These are phyloP conservation scores for Myotis myotis DNA, from an alignment of 2,797 vertebrate species.

Conservation along the genomic window DNA sequence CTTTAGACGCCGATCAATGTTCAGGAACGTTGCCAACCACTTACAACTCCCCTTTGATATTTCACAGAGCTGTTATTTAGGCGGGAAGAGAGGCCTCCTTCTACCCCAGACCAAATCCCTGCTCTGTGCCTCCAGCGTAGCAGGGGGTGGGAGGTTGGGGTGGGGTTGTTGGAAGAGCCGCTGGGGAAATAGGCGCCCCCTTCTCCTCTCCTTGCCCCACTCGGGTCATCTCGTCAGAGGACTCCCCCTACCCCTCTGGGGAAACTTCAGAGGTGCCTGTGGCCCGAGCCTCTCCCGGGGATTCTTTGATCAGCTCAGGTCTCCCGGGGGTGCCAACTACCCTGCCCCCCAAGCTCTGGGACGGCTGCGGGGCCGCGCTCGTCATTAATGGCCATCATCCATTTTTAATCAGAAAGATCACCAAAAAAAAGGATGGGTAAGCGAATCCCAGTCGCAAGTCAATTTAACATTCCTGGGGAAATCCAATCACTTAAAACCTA, in stretches of 20 bases:
- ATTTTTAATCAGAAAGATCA: slow-evolving; percentile 90
- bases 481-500: slow-evolving; percentile 74
- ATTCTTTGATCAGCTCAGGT: background rate
- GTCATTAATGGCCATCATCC: slow-evolving; percentile 85
- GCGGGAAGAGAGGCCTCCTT: background rate
- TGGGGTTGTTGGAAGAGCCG: background rate
- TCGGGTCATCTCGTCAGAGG: background rate
- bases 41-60: background rate
- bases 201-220: background rate
- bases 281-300: background rate
- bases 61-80: background rate
- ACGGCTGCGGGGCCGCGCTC: slow-evolving; percentile 82
- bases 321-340: background rate
- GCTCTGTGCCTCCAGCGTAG: background rate
- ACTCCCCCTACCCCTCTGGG: background rate
- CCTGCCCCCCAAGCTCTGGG: slow-evolving; percentile 59
- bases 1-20: background rate
- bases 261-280: background rate
- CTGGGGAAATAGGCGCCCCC: background rate
- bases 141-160: background rate
- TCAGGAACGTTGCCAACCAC: background rate
- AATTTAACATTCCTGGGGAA: slow-evolving; percentile 77
- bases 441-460: slow-evolving; percentile 71
- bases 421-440: slow-evolving; percentile 61
- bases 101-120: background rate